Base-by-base conservation (phyloP, 2,113 vertebrate species). In the Condylura cristata region DNA sequence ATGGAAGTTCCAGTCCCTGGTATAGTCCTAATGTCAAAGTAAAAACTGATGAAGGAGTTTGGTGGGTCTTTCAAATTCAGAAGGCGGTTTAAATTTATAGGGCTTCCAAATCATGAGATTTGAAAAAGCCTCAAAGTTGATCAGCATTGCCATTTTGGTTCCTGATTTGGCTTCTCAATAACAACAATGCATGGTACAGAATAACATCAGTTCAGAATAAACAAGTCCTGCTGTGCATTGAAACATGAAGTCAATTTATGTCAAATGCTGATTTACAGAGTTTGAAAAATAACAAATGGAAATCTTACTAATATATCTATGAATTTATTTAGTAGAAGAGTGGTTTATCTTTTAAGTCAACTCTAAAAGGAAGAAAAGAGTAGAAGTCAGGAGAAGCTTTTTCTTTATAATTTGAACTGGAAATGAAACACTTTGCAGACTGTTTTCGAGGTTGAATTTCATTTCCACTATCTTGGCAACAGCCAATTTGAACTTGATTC, bases 171-270 rank as follows among this genome's bases (percentile, higher is more conserved):
- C 32, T 90, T 95, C 78, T 90, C 24, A 78, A 12, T 82, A 32
- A 48, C 89, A 90, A 87, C 66, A 92, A 81, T 88, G 37, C 34
- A 85, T 30, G 63, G 46, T 66, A 41, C 22, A 44, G 79, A 92
- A 80, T 74, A 92, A 85, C 18, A 48, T 75, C 94, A 93, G 94
- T 89, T 94, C 75, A 83, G 83, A 95, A 86, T 60, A 44, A 91
- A 89, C 46, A 95, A 86, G 83, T 89, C 60, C 71, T 91, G 66
- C 34, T 86, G 66, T 88, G 61, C 83, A 89, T 11, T 93, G 79
- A 91, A 94, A 95, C 84, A 89, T 89, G 83, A 96, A 93, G 79
- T 94, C 79, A 93, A 70, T 95, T 96, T 96, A 84, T 91, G 87
- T 94, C 75, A 86, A 93, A 89, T 87, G 39, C 53, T 96, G 60